Base-by-base conservation (phyloP, 1,140 invertebrate genomes). In the Steinernema feltiae region DNA sequence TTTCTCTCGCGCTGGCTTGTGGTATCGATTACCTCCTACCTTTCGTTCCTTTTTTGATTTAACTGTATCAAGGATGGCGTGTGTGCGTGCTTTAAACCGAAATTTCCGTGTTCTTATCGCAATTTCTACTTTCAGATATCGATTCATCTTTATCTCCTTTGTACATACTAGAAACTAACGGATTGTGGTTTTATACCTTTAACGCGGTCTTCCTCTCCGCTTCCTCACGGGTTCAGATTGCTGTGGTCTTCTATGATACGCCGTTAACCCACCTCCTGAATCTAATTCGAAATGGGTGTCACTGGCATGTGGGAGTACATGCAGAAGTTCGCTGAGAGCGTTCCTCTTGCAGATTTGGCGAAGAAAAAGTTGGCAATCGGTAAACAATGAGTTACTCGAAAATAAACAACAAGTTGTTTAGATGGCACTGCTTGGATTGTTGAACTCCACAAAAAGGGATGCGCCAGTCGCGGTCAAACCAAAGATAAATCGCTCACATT, bases 351-450 rank as follows among this genome's bases (percentile, higher is more conserved):
- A 31, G 63, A 75, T 0, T 21, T 77, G 18, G 72, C 69, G 0
- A 32, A 21, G 0, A 77, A 77, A 30, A 32, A 29, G 24, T 24
- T 77, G 21, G 29, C 76, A 0, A 71, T 77, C 41, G 76, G 76
- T 77, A 7, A 30, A 72, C 1, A 3, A 32, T 30, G 18, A 35
- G 1, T 35, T 31, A 70, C 0, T 48, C 53, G 63, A 7, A 69
- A 70, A 32, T 21, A 32, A 63, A 17, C 53, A 63, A n/a, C 7
- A 31, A 73, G 17, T 12, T 27, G 24, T 73, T 74, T 69, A 77
- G 76, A 77, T 41, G 76, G 76, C 0, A 72, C 73, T 35, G 69
- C 72, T 12, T 74, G 76, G 76, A 31, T 77, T 7, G 48, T 75
- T 18, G 72, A 77, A 30, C 30, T 75, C 35, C 48, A 46, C 69